Conservation (phyloP, 2,888 invertebrate genomes). For the Gisinianus flammeolus region DNA sequence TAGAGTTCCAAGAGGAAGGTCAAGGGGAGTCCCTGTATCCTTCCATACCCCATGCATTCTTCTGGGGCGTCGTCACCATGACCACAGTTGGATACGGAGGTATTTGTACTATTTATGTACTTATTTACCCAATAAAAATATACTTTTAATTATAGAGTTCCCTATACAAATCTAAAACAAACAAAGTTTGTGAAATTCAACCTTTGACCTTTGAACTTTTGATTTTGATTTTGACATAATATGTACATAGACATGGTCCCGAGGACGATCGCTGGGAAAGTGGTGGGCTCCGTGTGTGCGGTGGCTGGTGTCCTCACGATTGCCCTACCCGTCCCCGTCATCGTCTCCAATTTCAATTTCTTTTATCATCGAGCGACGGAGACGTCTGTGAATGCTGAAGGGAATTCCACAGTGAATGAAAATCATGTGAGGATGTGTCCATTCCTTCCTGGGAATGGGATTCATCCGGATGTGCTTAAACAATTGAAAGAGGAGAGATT, state of each 20-base stretch:
- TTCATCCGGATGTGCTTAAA: slow-evolving; percentile 13
- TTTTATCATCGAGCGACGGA: slow-evolving; percentile 50
- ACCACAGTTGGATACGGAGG: slow-evolving; percentile 50
- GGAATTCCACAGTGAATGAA: neutral
- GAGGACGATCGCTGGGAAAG: slow-evolving; percentile 39
- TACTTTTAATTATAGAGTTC: too few species aligned
- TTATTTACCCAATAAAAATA: too few species aligned
- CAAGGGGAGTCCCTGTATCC: slow-evolving; percentile 16
- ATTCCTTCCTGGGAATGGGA: slow-evolving; percentile 15
- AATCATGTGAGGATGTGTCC: slow-evolving; percentile 31
- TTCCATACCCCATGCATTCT: slow-evolving; percentile 49
- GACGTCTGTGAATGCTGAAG: neutral
- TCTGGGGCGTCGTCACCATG: slow-evolving; percentile 54
- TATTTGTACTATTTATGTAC: too few species aligned
- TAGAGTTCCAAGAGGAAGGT: slow-evolving; percentile 20
- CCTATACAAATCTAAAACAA: too few species aligned
- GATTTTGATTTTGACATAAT: too few species aligned
- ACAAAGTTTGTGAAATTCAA: too few species aligned
- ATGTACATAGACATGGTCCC: too few species aligned
- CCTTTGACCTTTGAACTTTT: too few species aligned
- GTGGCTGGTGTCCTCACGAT: slow-evolving; percentile 51
- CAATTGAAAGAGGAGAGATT: neutral
- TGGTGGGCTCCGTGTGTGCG: slow-evolving; percentile 46
- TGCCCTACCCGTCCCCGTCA: too few species aligned
- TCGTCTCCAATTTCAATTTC: slow-evolving; percentile 46